Evolutionary conservation across 2,888 invertebrate genomes (phyloP), one percentile per base, ranked within the genome.

Genomic region (Meta bourneti): DNA sequence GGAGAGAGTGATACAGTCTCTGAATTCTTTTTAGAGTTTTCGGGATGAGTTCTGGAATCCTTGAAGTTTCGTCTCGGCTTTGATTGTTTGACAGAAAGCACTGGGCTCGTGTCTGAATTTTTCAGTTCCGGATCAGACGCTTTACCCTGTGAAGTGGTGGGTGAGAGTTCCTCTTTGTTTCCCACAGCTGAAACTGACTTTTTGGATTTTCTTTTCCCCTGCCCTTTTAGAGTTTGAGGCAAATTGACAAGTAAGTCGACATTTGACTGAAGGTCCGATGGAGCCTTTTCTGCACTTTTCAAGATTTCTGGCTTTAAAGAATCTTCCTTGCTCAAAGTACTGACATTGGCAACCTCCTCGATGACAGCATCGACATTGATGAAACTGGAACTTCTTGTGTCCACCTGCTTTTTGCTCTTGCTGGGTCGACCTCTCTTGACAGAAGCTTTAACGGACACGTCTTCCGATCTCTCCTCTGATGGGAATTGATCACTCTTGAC

Each of bases 291-390:
- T 8, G 11, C 11, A n/a, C 16, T 70, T 11, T 70, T 70, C 9
- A 11, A 70, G 0, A 11, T 70, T 70, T 70, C 19, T 11, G 7
- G 16, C 70, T 6, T 16, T 11, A 11, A 16, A n/a, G 70, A 11
- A 70, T n/a, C 19, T 0, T n/a, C 19, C 19, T 70, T 70, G 70
- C 70, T 16, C 34, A 4, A 34, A 34, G 34, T 4, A 51, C 91
- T 72, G 9, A 20, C 19, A 49, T 79, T 81, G 1, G 72, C 87
- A 78, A 91, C 87, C 87, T 91, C 87, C 49, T 87, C 87, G 69
- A 91, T 91, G 19, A 91, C 61, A 54, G 91, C 91, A 91, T 91
- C 87, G 34, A 87, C 20, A 83, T 82, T 91, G 13, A 72, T 34
- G 51, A 69, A 87, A 80, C 6, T 34, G n/a, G 52, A 34, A 74